Evolutionary conservation across 2,113 vertebrate genomes (phyloP).

Genomic region (Indri indri): DNA sequence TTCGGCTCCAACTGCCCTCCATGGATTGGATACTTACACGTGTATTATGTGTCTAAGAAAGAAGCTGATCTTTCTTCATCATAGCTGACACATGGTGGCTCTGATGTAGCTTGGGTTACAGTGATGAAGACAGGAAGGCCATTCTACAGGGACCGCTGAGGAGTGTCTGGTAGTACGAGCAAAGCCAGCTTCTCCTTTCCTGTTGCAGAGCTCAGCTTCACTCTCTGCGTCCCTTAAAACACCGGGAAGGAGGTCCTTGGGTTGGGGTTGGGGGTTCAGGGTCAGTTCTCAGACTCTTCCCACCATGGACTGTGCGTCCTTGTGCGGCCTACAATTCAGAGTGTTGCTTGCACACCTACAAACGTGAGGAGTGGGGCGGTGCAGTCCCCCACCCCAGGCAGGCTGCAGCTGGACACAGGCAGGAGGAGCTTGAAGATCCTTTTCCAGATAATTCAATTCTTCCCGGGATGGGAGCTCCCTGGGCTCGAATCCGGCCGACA

Average conservation of each 20-base stretch:
- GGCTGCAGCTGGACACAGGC: background rate
- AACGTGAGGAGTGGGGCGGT: background rate
- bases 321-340: background rate
- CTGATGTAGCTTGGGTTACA: conserved; percentile 19
- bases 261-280: background rate
- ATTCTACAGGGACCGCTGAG: background rate
- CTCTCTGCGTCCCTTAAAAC: background rate
- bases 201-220: background rate
- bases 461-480: background rate
- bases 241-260: background rate
- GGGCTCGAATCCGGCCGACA: background rate
- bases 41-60: conserved; percentile 36
- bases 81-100: conserved; percentile 13
- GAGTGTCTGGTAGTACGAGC: background rate
- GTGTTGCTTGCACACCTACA: no score
- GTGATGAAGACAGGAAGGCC: background rate
- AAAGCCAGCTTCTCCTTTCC: background rate
- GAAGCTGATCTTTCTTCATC: conserved; percentile 46
- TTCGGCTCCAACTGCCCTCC: background rate
- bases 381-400: background rate
- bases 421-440: background rate
- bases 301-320: accelerated
- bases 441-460: background rate
- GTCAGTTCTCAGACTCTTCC: background rate
- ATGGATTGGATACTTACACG: conserved; percentile 7